Base-by-base conservation (phyloP, 2,113 vertebrate species). In the Cyprinus carpio region DNA sequence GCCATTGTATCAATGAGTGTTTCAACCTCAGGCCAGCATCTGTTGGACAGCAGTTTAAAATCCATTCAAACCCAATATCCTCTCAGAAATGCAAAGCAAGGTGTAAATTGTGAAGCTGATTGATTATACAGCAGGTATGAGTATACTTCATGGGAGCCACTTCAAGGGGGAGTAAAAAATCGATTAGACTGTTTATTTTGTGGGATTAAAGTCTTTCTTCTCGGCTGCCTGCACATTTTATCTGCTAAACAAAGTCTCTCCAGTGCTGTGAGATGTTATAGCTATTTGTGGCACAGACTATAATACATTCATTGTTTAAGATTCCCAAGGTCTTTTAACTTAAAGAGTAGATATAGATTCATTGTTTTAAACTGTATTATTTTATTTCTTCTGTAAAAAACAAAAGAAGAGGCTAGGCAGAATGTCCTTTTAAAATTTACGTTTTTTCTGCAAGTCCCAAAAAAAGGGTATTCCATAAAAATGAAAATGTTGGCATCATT, bases 101-200 rank as follows among this genome's bases (percentile, higher is more conserved):
- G 51, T 31, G 51, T 72, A 79, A 78, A 87, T 64, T 83, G 84
- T 79, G 74, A 13, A 2, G 64, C 25, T 67, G 54, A 88, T 88
- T 85, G 87, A 88, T 88, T 88, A 85, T 46, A 79, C 40, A 56
- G 25, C n/a, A 60, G 67, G 80, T 64, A 65, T 43, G 46, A 78
- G 62, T 72, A 82, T 74, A 60, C 34, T 85, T 74, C 75, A 78
- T 27, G 78, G 58, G 27, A 75, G 62, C 16, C n/a, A 25, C 71
- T 76, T 77, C 27, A 37, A 46, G 75, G 74, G 64, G 43, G 27
- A 46, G 72, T 11, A 69, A 23, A 43, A 65, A 82, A 79, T 88
- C 80, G 65, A 88, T 88, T 69, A 75, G 67, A 31, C 74, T 83
- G 25, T 79, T 85, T 79, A 69, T 80, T 77, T 83, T 85, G 84